phyloP scores from a whole-genome alignment of 2,888 invertebrate species.

The Anorthoa munda region DNA sequence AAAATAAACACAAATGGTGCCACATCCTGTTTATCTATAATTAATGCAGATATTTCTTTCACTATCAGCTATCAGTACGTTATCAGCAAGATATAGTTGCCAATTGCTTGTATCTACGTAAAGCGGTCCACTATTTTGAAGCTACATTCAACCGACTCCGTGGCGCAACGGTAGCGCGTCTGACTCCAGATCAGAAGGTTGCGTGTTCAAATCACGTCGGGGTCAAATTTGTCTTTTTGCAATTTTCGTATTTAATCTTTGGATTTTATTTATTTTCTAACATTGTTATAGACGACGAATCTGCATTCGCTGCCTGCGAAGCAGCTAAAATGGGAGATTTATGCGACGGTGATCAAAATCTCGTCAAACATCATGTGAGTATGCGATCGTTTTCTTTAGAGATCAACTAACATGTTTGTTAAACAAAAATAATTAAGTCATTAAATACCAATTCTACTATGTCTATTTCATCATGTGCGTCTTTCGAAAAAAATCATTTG shows the following conservation, averaged over 20 bases:
- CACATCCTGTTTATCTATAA: not conserved
- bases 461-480: not conserved
- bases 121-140: slow-evolving; percentile 4
- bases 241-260: slow-evolving; percentile 31
- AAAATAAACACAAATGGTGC: not conserved
- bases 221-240: slow-evolving; percentile 91
- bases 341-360: slow-evolving; percentile 78
- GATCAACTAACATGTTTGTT: not conserved
- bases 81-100: slow-evolving; percentile 6
- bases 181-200: slow-evolving; percentile 99
- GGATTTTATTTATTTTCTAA: slow-evolving; percentile 24
- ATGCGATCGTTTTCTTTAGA: not conserved
- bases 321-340: slow-evolving; percentile 73
- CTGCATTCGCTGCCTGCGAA: slow-evolving; percentile 85
- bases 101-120: not conserved
- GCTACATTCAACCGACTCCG: slow-evolving; percentile 91
- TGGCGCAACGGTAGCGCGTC: slow-evolving; percentile 99
- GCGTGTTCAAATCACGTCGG: slow-evolving; percentile 99
- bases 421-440: not conserved
- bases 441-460: not conserved
- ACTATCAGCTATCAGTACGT: slow-evolving; percentile 10
- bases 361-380: slow-evolving; percentile 81
- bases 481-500: not conserved
- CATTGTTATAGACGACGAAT: slow-evolving; percentile 82
- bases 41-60: not conserved